A percentile compares a stretch with the other conserved stretches of the same genome.
Evolutionary conservation across 1,140 invertebrate species (phyloP).

Genomic region (Helicoverpa zea): DNA sequence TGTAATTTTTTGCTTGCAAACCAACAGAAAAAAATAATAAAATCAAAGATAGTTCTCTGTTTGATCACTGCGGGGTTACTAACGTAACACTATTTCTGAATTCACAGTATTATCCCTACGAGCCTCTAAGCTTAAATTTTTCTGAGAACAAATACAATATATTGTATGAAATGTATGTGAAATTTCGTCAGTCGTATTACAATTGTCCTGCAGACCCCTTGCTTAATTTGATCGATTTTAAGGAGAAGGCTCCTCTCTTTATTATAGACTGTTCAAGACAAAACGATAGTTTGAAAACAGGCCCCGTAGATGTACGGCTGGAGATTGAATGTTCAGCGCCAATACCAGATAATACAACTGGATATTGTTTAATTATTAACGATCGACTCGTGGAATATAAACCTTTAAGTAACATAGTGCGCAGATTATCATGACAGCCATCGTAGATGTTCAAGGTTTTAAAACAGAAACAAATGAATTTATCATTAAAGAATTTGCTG

Average conservation of each 20-base stretch:
- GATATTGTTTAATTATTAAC: background rate
- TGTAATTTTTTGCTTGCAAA: too few relatives aligned
- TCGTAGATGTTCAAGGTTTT: background rate
- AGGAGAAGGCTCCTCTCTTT: background rate
- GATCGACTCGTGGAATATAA: background rate
- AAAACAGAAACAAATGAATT: background rate
- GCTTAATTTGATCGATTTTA: background rate
- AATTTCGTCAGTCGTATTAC: conserved; percentile 18
- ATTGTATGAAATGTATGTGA: background rate
- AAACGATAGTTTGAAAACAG: background rate
- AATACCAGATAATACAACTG: conserved; percentile 3
- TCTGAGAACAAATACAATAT: background rate
- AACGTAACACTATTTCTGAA: background rate
- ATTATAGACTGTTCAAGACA: background rate
- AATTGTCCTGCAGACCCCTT: background rate
- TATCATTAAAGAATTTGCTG: conserved; percentile 7
- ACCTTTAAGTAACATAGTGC: too few relatives aligned
- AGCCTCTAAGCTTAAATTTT: background rate
- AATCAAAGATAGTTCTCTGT: too few relatives aligned
- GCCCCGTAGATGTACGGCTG: background rate
- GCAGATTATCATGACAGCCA: background rate
- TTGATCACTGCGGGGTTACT: background rate
- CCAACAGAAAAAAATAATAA: too few relatives aligned
- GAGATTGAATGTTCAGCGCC: conserved; percentile 1
- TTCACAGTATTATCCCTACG: too few relatives aligned